These are phyloP conservation scores for Leptestheria dahalacensis DNA, from an alignment of 1,140 invertebrate species.

Conservation along the genomic window DNA sequence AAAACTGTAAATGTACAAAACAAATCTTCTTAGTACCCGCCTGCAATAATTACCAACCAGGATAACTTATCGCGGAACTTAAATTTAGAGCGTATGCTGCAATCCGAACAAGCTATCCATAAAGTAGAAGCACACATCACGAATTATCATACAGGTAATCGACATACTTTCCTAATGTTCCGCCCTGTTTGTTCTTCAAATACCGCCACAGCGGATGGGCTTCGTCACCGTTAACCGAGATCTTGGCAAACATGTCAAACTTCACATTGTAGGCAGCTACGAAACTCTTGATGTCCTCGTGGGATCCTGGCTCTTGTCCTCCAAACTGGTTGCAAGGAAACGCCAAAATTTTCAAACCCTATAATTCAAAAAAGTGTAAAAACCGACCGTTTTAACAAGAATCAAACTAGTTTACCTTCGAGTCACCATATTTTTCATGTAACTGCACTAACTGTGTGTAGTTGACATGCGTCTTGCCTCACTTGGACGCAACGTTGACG, in stretches of 20 bases:
- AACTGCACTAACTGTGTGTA: slow-evolving; percentile 60
- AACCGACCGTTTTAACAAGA: background rate
- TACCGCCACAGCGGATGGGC: slow-evolving; percentile 79
- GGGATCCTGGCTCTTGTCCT: slow-evolving; percentile 47
- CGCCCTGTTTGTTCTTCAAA: slow-evolving; percentile 62
- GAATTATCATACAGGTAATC: too few species aligned
- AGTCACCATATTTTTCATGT: slow-evolving; percentile 49
- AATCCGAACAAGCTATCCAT: too few species aligned
- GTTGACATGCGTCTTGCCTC: slow-evolving; percentile 61
- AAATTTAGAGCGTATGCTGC: too few species aligned
- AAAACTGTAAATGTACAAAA: slow-evolving; percentile 35
- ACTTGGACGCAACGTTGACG: slow-evolving; percentile 75
- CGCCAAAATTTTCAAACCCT: slow-evolving; percentile 56
- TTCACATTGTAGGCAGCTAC: slow-evolving; percentile 47
- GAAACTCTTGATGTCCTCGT: slow-evolving; percentile 56
- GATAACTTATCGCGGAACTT: too few species aligned
- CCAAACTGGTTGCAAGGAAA: slow-evolving; percentile 76
- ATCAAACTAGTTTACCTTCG: slow-evolving; percentile 20
- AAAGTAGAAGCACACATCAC: too few species aligned
- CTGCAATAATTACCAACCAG: too few species aligned
- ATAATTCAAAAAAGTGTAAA: background rate
- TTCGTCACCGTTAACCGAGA: slow-evolving; percentile 74
- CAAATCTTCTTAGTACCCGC: too few species aligned
- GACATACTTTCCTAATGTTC: slow-evolving; percentile 43
- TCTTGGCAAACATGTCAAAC: slow-evolving; percentile 64